Evolutionary conservation across 2,797 vertebrate species (phyloP).

Genomic region (Gobio occitaniae): DNA sequence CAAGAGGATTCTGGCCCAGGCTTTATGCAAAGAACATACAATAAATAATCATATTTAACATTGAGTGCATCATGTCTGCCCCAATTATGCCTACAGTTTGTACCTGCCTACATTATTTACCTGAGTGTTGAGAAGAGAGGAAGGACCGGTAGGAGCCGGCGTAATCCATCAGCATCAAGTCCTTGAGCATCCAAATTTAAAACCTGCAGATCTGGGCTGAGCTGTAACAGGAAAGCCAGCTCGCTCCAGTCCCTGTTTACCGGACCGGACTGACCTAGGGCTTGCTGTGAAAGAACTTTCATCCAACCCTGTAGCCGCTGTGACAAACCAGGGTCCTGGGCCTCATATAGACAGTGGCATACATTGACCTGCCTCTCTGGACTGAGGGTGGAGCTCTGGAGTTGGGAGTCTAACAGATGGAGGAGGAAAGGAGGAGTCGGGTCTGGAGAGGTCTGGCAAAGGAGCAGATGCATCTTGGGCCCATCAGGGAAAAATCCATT

Average conservation of each 20-base stretch:
- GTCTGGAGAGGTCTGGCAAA: constrained; percentile 15
- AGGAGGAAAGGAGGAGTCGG: constrained; percentile 54
- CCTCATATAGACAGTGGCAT: constrained; percentile 69
- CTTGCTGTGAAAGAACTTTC: constrained; percentile 54
- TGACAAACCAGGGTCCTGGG: constrained; percentile 61
- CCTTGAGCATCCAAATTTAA: constrained; percentile 63
- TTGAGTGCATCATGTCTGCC: not conserved
- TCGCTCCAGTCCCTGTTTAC: constrained; percentile 65
- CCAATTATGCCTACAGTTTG: not conserved
- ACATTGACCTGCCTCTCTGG: constrained; percentile 65
- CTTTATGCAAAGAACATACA: constrained; percentile 40
- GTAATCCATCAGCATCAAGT: constrained; percentile 56
- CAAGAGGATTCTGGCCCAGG: constrained; percentile 67
- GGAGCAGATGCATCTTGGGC: constrained; percentile 26
- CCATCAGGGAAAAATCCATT: constrained; percentile 61
- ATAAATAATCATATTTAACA: not conserved
- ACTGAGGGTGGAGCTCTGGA: constrained; percentile 51
- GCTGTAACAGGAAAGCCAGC: constrained; percentile 66
- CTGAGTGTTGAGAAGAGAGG: constrained; percentile 67
- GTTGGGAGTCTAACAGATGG: constrained; percentile 62
- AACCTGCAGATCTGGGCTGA: constrained; percentile 60
- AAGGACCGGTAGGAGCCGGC: constrained; percentile 62
- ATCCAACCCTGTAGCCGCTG: constrained; percentile 59
- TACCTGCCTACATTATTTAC: constrained; percentile 42
- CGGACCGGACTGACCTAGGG: constrained; percentile 4